phyloP scores from a whole-genome alignment of 2,888 invertebrate species.

The Cheiracanthium punctorium region DNA sequence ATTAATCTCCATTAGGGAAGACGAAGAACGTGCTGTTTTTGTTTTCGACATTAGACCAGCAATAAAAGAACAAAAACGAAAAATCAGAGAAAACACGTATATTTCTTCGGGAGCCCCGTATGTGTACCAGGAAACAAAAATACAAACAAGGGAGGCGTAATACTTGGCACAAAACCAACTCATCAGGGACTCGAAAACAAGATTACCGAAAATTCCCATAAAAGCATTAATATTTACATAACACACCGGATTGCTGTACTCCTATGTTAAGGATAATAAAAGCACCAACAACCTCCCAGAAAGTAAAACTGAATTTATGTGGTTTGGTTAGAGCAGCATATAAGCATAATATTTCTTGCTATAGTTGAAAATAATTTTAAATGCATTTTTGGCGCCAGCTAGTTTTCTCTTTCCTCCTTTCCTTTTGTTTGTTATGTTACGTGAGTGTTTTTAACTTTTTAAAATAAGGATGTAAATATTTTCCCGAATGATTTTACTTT shows the following conservation, averaged over 20 bases:
- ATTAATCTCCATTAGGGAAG: background rate
- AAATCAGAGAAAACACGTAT: background rate
- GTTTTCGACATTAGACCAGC: background rate
- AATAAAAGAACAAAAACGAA: background rate
- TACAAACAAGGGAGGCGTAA: background rate
- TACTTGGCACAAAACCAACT: conserved; percentile 1
- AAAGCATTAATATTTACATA: background rate
- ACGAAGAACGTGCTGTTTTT: background rate
- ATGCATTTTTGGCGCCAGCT: no score
- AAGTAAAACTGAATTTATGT: no score
- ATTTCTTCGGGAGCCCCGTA: background rate
- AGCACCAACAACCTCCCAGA: no score
- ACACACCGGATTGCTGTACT: background rate
- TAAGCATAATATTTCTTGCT: no score
- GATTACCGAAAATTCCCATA: background rate
- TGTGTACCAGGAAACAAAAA: background rate
- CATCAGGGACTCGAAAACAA: background rate
- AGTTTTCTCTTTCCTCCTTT: no score
- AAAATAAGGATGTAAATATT: no score
- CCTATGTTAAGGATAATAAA: no score
- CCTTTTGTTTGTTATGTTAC: no score
- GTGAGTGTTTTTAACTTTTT: no score
- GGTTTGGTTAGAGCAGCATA: no score
- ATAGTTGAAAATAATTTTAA: no score
- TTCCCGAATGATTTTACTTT: no score